Conservation (phyloP, 2,888 invertebrate genomes). For the Himalopsyche kuldschensis region DNA sequence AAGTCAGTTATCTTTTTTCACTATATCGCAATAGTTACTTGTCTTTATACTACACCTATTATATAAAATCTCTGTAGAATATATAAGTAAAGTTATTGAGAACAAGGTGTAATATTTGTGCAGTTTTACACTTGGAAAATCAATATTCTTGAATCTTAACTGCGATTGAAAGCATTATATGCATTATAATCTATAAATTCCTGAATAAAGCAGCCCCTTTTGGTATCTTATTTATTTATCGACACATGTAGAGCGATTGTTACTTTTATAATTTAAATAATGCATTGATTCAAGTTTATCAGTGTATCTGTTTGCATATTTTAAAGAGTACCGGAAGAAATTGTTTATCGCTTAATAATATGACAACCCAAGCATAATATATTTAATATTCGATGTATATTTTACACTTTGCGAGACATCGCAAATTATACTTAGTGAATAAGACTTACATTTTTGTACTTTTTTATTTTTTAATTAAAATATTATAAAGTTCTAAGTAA, state of each 20-base stretch:
- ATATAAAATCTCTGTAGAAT: no score
- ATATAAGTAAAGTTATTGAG: no score
- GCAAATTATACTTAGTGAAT: background rate
- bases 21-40: no score
- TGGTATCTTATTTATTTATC: background rate
- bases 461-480: background rate
- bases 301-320: background rate
- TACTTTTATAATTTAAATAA: background rate
- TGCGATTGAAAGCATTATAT: no score
- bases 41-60: no score
- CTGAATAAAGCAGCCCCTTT: background rate
- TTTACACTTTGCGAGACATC: background rate
- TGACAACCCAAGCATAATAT: background rate
- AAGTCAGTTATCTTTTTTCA: no score
- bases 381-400: background rate
- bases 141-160: no score
- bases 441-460: conserved; percentile 1
- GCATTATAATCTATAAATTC: background rate
- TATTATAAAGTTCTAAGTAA: background rate
- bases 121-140: no score
- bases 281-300: background rate
- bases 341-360: background rate
- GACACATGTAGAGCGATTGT: background rate
- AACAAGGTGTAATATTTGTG: no score
- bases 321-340: background rate